Conservation (phyloP, 2,113 vertebrate species). For the Puffinus mauretanicus region DNA sequence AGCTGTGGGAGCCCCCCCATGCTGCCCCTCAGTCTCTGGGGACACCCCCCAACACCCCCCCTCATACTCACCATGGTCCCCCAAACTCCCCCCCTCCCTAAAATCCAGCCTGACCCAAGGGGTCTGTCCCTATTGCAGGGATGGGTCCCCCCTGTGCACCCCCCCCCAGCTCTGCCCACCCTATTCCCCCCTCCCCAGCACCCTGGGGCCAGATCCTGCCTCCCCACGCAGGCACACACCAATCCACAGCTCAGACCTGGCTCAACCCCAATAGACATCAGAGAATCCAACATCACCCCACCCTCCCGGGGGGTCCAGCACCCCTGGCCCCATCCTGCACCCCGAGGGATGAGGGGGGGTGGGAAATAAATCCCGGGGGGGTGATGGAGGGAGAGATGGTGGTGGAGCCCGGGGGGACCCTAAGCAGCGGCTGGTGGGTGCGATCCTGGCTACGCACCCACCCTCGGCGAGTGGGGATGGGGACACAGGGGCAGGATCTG, state of each 20-base stretch:
- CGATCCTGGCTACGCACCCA: background rate
- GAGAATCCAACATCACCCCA: background rate
- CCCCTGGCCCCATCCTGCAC: background rate
- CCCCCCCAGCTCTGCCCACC: no score
- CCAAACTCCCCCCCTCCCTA: no score
- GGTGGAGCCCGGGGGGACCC: background rate
- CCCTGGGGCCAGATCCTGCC: background rate
- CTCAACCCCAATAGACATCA: background rate
- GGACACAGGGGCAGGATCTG: no score
- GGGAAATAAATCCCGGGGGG: background rate
- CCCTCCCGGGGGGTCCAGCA: background rate
- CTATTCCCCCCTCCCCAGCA: no score
- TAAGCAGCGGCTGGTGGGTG: background rate
- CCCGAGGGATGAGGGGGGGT: background rate
- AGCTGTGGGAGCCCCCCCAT: background rate
- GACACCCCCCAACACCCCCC: no score
- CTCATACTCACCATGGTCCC: no score
- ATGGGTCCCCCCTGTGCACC: no score
- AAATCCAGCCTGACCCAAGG: no score
- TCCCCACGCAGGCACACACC: background rate
- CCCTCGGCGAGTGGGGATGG: rapidly evolving
- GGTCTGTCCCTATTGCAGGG: no score
- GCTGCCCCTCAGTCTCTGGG: background rate
- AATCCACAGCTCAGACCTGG: no score
- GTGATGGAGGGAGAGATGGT: background rate